phyloP scores from a whole-genome alignment of 1,140 invertebrate genomes.

The Halictus rubicundus region DNA sequence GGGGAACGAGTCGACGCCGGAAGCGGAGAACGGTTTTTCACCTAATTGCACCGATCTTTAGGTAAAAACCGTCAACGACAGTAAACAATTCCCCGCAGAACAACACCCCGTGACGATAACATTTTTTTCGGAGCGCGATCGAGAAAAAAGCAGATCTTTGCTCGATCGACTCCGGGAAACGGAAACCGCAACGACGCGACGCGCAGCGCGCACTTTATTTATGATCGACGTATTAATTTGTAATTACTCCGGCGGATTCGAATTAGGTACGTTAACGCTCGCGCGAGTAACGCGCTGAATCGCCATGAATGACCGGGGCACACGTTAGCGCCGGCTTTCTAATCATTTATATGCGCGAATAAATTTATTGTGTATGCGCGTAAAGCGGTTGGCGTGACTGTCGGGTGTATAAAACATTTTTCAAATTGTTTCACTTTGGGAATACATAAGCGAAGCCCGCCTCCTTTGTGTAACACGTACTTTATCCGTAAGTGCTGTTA shows the following conservation, averaged over 20 bases:
- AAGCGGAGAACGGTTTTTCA: too few species aligned
- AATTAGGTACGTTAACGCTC: slow-evolving; percentile 27
- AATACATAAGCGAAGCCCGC: background rate
- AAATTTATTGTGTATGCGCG: background rate
- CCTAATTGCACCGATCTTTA: too few species aligned
- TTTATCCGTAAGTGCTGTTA: too few species aligned
- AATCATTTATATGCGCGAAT: slow-evolving; percentile 11
- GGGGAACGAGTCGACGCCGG: slow-evolving; percentile 21
- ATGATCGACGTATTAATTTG: slow-evolving; percentile 19
- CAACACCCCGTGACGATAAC: too few species aligned
- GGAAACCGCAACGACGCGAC: background rate
- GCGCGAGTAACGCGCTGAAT: slow-evolving; percentile 32
- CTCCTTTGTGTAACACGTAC: too few species aligned
- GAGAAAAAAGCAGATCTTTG: too few species aligned
- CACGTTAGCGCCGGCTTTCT: slow-evolving; percentile 13
- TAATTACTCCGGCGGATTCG: slow-evolving; percentile 18
- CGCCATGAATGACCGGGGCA: slow-evolving; percentile 36
- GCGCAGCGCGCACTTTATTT: slow-evolving; percentile 14
- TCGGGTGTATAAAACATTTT: background rate
- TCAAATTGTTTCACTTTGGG: background rate
- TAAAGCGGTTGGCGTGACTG: slow-evolving; percentile 6
- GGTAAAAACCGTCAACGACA: too few species aligned
- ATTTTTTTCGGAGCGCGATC: too few species aligned
- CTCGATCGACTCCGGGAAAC: background rate
- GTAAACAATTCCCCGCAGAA: too few species aligned